Conservation (phyloP, 1,140 invertebrate genomes). For the Neelides sp. region DNA sequence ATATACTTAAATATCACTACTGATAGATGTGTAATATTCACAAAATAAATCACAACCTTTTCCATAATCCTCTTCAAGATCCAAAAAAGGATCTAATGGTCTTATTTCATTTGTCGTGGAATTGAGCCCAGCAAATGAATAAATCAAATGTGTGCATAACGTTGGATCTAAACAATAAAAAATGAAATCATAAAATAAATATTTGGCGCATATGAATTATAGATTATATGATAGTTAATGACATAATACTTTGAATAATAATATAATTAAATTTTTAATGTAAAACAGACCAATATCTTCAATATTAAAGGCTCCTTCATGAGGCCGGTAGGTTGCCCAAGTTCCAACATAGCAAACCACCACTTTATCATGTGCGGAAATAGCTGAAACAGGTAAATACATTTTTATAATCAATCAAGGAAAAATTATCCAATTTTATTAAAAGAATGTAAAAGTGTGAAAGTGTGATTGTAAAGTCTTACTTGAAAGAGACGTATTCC, state of each 20-base stretch:
- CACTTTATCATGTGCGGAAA: conserved; percentile 42
- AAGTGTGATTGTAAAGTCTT: background rate
- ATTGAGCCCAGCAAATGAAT: conserved; percentile 71
- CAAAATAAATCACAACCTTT: conserved; percentile 29
- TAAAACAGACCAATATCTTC: conserved; percentile 10
- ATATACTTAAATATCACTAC: background rate
- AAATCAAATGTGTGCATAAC: conserved; percentile 76
- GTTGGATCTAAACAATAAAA: conserved; percentile 58
- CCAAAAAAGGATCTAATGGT: conserved; percentile 56
- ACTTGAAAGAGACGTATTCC: conserved; percentile 13
- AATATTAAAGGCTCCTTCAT: conserved; percentile 36
- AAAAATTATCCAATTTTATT: background rate
- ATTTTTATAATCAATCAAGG: background rate
- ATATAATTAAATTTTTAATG: too few relatives aligned
- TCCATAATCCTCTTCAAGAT: conserved; percentile 56
- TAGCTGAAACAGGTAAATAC: conserved; percentile 16
- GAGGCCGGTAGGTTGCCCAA: conserved; percentile 59
- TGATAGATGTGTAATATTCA: background rate
- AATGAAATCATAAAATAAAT: conserved; percentile 40
- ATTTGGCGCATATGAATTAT: too few relatives aligned
- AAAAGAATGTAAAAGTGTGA: too few relatives aligned
- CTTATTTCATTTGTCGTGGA: conserved; percentile 49
- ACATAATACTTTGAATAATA: too few relatives aligned
- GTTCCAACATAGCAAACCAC: conserved; percentile 67
- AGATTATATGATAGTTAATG: too few relatives aligned